Conservation (phyloP, 2,888 invertebrate species). For the Zele albiditarsus region DNA sequence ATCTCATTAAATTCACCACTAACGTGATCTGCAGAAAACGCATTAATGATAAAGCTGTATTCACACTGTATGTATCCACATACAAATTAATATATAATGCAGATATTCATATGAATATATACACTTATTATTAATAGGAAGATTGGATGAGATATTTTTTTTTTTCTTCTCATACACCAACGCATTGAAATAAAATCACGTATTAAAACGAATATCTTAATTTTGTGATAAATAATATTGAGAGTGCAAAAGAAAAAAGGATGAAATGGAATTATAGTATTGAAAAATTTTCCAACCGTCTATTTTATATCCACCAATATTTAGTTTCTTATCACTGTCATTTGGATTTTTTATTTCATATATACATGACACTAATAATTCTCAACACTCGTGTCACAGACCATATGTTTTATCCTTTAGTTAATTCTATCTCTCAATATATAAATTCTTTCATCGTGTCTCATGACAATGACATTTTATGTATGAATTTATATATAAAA, state of each 20-base stretch:
- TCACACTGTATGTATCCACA: not conserved
- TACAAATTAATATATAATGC: not conserved
- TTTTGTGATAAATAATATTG: too few relatives aligned
- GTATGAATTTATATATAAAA: not conserved
- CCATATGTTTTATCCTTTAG: not conserved
- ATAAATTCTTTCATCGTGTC: not conserved
- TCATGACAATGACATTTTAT: not conserved
- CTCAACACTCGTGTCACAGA: not conserved
- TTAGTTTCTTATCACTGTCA: not conserved
- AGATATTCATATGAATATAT: constrained; percentile 29
- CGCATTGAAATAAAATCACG: too few relatives aligned
- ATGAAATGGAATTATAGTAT: too few relatives aligned
- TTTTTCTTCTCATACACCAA: not conserved
- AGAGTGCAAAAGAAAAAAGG: too few relatives aligned
- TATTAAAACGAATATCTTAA: too few relatives aligned
- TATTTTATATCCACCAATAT: not conserved
- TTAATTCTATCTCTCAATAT: not conserved
- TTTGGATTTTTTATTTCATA: not conserved
- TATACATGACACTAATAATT: not conserved
- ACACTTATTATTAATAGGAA: not conserved
- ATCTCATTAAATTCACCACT: constrained; percentile 68
- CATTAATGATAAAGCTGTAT: constrained; percentile 58
- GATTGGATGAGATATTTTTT: too few relatives aligned
- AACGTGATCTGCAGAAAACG: constrained; percentile 58
- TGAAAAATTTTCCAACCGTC: not conserved